Base-by-base conservation (phyloP, 2,113 vertebrate species). In the Picathartes gymnocephalus region DNA sequence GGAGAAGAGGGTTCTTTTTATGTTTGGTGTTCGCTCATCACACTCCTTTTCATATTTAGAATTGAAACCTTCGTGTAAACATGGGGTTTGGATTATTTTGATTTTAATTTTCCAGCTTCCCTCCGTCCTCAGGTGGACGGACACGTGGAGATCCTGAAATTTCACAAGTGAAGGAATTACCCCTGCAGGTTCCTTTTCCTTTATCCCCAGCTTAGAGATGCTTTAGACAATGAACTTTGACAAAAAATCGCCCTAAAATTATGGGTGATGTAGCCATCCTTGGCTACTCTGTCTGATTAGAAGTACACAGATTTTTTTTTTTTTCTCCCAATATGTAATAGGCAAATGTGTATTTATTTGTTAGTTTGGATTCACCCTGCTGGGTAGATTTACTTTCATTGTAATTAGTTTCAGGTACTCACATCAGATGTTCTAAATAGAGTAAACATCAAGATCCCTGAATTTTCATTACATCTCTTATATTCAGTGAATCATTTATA, bases 391-490 rank as follows among this genome's bases (percentile, higher is more conserved):
- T 88, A 45, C 40, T 86, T 81, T 51, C 16, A 37, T 5, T 70
- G 22, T 68, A 81, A 92, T 93, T 86, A 86, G n/a, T 56, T 57
- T 91, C 72, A 88, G 73, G 85, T 92, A 23, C 25, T 50, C 35
- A n/a, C 31, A 73, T 88, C 48, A 64, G 64, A 61, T 83, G 44
- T 58, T 93, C 40, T 39, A 45, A 62, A 39, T 8, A 78, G 33
- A 77, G 60, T 86, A 88, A 94, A 45, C 33, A 66, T 61, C 44
- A 86, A 65, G 31, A 66, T 87, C 81, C 56, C 45, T 80, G 50
- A 89, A 82, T 80, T 93, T 94, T 85, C 48, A 65, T 74, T 76
- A 51, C 24, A n/a, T 82, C 76, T 80, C 54, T 16, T 65, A 33
- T 44, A 69, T 39, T 50, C 12, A 44, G 30, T 60, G 35, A 83